Evolutionary conservation across 2,113 vertebrate genomes (phyloP).

Genomic region (Heliornis fulica): DNA sequence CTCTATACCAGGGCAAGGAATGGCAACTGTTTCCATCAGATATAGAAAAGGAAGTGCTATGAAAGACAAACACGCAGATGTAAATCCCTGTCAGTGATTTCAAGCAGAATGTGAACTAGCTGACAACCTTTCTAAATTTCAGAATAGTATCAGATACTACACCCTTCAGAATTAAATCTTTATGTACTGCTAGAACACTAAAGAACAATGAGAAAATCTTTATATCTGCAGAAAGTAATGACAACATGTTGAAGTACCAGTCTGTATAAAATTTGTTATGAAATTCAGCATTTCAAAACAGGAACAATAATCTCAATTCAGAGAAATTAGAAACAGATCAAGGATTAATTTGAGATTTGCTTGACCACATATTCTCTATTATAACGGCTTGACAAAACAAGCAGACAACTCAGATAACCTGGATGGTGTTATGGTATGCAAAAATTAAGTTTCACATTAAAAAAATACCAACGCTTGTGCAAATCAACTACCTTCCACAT

Average conservation of each 20-base stretch:
- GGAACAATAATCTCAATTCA: not conserved
- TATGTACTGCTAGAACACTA: not conserved
- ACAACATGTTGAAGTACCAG: not conserved
- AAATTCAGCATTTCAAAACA: not conserved
- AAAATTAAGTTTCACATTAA: not conserved
- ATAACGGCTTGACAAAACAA: not conserved
- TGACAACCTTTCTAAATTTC: not conserved
- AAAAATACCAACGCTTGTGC: not conserved
- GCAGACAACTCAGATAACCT: not conserved
- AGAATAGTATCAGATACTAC: not conserved
- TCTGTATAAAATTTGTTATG: not conserved
- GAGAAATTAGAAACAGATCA: not conserved
- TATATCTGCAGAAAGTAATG: not conserved
- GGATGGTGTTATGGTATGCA: not conserved
- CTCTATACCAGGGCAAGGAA: not conserved
- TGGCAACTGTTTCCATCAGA: not conserved
- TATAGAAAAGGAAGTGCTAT: not conserved
- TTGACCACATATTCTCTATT: not conserved
- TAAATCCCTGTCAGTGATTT: not conserved
- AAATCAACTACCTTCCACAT: not conserved
- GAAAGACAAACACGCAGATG: not conserved
- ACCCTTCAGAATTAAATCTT: not conserved
- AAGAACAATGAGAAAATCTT: not conserved
- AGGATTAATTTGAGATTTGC: not conserved
- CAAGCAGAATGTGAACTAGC: not conserved